A percentile compares a stretch with the other conserved stretches of the same genome.
Evolutionary conservation across 2,113 vertebrate genomes (phyloP).

Genomic region (Oreotrochilus melanogaster): DNA sequence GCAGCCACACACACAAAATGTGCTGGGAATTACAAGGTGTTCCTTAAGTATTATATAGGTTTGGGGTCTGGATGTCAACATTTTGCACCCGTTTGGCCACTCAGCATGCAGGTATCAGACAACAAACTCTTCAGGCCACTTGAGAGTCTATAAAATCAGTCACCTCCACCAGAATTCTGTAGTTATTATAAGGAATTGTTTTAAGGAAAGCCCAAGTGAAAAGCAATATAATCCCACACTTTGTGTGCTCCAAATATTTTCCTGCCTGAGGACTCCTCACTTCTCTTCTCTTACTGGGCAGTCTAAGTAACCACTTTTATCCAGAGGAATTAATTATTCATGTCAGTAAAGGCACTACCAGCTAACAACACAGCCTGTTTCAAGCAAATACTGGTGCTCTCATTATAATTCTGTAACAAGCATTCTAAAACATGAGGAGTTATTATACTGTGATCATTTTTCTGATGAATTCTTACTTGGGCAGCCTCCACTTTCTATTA

Average conservation of each 20-base stretch:
- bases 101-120: neutral
- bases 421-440: neutral
- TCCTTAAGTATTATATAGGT: neutral
- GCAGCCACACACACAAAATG: neutral
- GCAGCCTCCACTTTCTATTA: neutral
- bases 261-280: neutral
- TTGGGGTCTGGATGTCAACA: neutral
- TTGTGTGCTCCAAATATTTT: neutral
- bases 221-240: neutral
- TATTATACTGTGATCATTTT: neutral
- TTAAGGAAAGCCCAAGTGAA: neutral
- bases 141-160: neutral
- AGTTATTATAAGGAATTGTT: neutral
- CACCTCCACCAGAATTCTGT: neutral
- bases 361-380: neutral
- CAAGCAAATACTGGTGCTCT: neutral
- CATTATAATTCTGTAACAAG: neutral
- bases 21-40: neutral
- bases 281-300: neutral
- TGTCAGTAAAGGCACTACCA: neutral
- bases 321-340: conserved; percentile 23
- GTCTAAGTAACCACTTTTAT: neutral
- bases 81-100: neutral
- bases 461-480: neutral
- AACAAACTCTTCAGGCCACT: neutral